Percentiles rank a stretch among this genome's conserved stretches.
These are phyloP conservation scores for Lithodes maja DNA, from an alignment of 2,888 invertebrate species.

Conservation along the genomic window DNA sequence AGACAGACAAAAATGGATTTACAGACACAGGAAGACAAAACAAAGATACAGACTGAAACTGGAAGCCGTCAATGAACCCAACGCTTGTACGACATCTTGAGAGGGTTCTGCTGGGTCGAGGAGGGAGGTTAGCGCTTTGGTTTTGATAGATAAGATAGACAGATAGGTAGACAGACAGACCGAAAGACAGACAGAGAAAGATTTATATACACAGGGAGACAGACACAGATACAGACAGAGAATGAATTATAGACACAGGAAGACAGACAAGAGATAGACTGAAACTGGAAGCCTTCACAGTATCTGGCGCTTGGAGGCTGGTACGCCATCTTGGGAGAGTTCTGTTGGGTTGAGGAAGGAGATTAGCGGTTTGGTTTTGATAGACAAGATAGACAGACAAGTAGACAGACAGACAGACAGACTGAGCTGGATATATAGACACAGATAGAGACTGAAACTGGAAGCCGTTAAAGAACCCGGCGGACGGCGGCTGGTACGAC, in stretches of 20 bases:
- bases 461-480: conserved; percentile 22
- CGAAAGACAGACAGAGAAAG: background rate
- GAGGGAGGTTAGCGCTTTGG: background rate
- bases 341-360: too few relatives aligned
- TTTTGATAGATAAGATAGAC: background rate
- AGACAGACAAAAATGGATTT: background rate
- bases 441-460: conserved; percentile 71
- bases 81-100: background rate
- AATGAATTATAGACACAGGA: background rate
- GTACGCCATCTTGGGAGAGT: background rate
- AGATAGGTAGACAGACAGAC: background rate
- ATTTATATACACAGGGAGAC: background rate
- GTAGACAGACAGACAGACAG: background rate
- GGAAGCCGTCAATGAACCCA: conserved; percentile 20
- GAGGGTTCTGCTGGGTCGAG: background rate
- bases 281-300: background rate
- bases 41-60: too few relatives aligned
- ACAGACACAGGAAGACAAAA: background rate
- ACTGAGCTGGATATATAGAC: background rate
- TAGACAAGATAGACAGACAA: background rate
- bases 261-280: conserved; percentile 71
- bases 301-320: background rate
- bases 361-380: too few relatives aligned
- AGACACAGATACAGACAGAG: background rate
- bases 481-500: background rate